A percentile compares a stretch with the other conserved stretches of the same genome.
These are phyloP conservation scores for Hesperophylax magnus DNA, from an alignment of 1,140 invertebrate species.

Conservation along the genomic window DNA sequence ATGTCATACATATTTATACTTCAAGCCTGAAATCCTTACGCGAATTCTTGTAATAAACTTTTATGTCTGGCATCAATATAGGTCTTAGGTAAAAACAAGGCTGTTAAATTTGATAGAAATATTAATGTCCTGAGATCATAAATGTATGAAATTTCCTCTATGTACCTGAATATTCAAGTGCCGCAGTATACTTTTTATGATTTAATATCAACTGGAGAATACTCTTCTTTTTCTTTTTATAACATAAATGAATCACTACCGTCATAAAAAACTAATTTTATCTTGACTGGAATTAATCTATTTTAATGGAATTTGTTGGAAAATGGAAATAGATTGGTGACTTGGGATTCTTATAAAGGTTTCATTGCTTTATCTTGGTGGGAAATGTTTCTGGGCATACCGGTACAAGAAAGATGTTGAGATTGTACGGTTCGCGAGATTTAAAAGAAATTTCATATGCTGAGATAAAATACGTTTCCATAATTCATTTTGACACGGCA, in stretches of 20 bases:
- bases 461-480: no score
- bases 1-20: no score
- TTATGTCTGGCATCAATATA: constrained; percentile 26
- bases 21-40: not conserved
- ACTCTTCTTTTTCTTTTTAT: constrained; percentile 25
- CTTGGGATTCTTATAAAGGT: not conserved
- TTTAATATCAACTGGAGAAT: constrained; percentile 37
- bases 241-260: constrained; percentile 33
- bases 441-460: no score
- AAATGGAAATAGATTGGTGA: constrained; percentile 5
- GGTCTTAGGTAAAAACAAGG: constrained; percentile 34
- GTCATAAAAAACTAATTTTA: constrained; percentile 32
- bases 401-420: no score
- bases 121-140: constrained; percentile 29
- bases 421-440: no score
- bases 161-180: constrained; percentile 24
- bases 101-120: constrained; percentile 33
- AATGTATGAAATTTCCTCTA: constrained; percentile 33
- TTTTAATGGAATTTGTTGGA: constrained; percentile 25
- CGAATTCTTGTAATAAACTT: not conserved
- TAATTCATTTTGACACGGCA: no score
- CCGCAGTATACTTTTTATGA: constrained; percentile 37
- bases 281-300: constrained; percentile 27
- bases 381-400: no score
- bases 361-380: no score